Base-by-base conservation (phyloP, 2,888 invertebrate species). In the Eupithecia exiguata region DNA sequence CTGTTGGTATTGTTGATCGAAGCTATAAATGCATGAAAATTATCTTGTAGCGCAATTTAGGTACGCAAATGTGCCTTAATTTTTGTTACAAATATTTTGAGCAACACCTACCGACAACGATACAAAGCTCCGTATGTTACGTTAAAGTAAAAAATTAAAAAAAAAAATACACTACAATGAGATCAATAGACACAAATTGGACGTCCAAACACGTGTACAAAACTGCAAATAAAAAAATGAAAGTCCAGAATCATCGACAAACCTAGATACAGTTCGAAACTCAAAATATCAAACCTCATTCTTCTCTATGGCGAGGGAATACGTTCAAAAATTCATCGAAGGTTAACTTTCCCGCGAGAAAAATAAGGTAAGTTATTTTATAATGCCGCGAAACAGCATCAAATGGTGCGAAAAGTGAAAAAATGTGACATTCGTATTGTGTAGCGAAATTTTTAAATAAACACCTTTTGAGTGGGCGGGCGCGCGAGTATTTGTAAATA, bases 401-500 rank as follows among this genome's bases (percentile, higher is more conserved):
- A 93, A 94, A 94, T 94, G 94, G 93, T 90, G 92, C 93, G 93
- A 93, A 91, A 90, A 88, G 85, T 83, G 87, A 87, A 91, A 90
- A 92, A 92, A 90, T 86, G 85, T 91, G 91, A 89, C 92, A 89
- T 87, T 89, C 83, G 87, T 85, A 89, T 91, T 92, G 91, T 89
- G 83, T 84, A 84, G 87, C 77, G 87, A 91, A 91, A 90, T 89
- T 93, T 92, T 91, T 90, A 92, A 94, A 94, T 94, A 94, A 94
- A 94, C 94, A 94, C 92, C 92, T 93, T 94, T 93, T 87, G 93
- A 94, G 94, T 94, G 92, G 94, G 94, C 94, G 94, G 92, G 91
- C 89, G 90, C 86, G 85, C 83, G 89, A 90, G 88, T 93, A 91
- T 94, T 94, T 94, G 92, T 91, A 94, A 94, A 94, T 93, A 94